Conservation (phyloP, 2,888 invertebrate genomes). For the Perizoma affinitatum region DNA sequence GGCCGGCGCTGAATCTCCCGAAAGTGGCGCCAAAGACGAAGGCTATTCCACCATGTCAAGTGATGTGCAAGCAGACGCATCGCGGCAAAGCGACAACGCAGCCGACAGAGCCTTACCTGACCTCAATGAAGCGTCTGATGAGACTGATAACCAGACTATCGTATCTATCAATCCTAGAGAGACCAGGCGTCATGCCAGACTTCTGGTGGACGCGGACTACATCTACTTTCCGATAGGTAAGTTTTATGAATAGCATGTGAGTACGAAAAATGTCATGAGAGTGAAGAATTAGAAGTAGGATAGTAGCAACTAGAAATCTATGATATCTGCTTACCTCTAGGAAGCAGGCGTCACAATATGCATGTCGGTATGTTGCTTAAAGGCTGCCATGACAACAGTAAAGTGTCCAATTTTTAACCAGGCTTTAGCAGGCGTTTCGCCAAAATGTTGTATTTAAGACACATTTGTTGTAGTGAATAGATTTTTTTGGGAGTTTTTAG, state of each 20-base stretch:
- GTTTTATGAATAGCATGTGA: not conserved
- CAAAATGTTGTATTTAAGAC: no score
- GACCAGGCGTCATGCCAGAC: conserved; percentile 81
- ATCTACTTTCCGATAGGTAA: conserved; percentile 86
- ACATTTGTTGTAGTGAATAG: no score
- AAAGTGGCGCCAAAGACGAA: conserved; percentile 91
- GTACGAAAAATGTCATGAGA: not conserved
- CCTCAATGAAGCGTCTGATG: conserved; percentile 89
- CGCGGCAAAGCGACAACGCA: conserved; percentile 83
- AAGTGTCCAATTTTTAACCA: no score
- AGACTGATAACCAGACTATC: conserved; percentile 86
- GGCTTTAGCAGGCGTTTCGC: no score
- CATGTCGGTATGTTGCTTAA: no score
- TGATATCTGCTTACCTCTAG: no score
- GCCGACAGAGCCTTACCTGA: conserved; percentile 86
- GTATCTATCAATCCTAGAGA: conserved; percentile 78
- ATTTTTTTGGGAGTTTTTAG: no score
- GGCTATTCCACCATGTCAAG: conserved; percentile 94
- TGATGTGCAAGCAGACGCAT: conserved; percentile 90
- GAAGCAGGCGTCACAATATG: no score
- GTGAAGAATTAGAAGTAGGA: no score
- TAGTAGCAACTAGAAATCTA: no score
- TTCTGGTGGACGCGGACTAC: conserved; percentile 86
- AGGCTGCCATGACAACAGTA: no score
- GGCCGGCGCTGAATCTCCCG: conserved; percentile 89